Percentiles rank a stretch among this genome's conserved stretches.
These are phyloP conservation scores for Dione vanillae DNA, from an alignment of 2,888 invertebrate species.

Conservation along the genomic window DNA sequence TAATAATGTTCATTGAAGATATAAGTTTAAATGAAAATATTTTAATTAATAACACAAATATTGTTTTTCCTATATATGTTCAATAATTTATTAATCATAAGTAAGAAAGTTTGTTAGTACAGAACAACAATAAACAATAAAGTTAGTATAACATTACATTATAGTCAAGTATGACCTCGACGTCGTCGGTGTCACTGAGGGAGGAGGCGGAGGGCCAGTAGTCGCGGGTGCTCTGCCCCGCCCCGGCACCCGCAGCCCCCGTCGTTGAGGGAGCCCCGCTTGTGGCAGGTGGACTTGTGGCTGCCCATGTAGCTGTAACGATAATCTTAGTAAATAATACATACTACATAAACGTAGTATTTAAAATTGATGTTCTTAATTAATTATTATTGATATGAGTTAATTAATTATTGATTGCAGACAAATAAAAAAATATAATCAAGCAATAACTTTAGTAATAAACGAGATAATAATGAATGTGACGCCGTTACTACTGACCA, in stretches of 20 bases:
- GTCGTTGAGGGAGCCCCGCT: constrained; percentile 45
- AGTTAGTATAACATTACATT: constrained; percentile 60
- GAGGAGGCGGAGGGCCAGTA: constrained; percentile 71
- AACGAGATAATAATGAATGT: too few relatives aligned
- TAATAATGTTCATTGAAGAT: too few relatives aligned
- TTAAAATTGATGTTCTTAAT: too few relatives aligned
- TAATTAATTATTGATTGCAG: too few relatives aligned
- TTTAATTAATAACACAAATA: too few relatives aligned
- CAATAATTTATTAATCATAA: background rate
- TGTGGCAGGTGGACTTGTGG: background rate
- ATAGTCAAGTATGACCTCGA: constrained; percentile 70
- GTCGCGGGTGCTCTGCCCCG: constrained; percentile 55
- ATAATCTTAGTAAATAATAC: background rate
- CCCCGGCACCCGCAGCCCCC: constrained; percentile 48
- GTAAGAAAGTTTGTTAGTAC: background rate
- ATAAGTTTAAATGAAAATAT: too few relatives aligned
- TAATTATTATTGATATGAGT: too few relatives aligned
- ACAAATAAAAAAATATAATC: too few relatives aligned
- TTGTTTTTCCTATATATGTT: too few relatives aligned
- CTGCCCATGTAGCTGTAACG: background rate
- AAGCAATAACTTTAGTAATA: too few relatives aligned
- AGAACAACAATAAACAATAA: background rate
- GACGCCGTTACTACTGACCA: too few relatives aligned
- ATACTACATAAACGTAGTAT: too few relatives aligned
- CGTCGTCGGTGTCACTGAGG: constrained; percentile 72